These are phyloP conservation scores for Copidosoma aretas DNA, from an alignment of 2,888 invertebrate species.

Conservation along the genomic window DNA sequence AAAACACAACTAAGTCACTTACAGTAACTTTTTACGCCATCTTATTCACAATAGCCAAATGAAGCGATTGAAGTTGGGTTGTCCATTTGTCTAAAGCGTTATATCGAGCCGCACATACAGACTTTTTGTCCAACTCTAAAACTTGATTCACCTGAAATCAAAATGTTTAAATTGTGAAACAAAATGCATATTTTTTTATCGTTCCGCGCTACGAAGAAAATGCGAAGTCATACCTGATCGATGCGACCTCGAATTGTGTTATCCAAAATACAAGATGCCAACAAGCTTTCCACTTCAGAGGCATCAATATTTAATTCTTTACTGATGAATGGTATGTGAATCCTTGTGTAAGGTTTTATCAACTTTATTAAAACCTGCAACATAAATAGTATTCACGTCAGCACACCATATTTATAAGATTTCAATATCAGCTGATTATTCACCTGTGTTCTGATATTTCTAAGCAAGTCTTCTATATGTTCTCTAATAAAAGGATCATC, in stretches of 20 bases:
- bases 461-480: conserved; percentile 95
- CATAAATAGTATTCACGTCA: not conserved
- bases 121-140: conserved; percentile 82
- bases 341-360: conserved; percentile 97
- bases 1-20: conserved; percentile 30
- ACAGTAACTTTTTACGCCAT: conserved; percentile 72
- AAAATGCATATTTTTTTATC: too few species aligned
- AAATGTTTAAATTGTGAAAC: conserved; percentile 5
- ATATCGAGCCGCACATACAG: conserved; percentile 85
- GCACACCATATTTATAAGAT: not conserved
- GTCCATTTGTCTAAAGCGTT: conserved; percentile 96
- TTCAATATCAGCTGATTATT: not conserved
- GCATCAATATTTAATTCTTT: conserved; percentile 92
- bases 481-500: conserved; percentile 98
- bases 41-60: conserved; percentile 90
- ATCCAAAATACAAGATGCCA: conserved; percentile 98
- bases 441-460: conserved; percentile 86
- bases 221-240: conserved; percentile 73
- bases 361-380: conserved; percentile 92
- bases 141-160: conserved; percentile 81
- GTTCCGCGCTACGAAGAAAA: too few species aligned
- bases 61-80: conserved; percentile 84
- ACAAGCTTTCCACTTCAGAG: conserved; percentile 91
- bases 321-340: conserved; percentile 97
- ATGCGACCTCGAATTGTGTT: conserved; percentile 87